phyloP scores from a whole-genome alignment of 2,797 vertebrate species.

The Craterocephalus amniculus region DNA sequence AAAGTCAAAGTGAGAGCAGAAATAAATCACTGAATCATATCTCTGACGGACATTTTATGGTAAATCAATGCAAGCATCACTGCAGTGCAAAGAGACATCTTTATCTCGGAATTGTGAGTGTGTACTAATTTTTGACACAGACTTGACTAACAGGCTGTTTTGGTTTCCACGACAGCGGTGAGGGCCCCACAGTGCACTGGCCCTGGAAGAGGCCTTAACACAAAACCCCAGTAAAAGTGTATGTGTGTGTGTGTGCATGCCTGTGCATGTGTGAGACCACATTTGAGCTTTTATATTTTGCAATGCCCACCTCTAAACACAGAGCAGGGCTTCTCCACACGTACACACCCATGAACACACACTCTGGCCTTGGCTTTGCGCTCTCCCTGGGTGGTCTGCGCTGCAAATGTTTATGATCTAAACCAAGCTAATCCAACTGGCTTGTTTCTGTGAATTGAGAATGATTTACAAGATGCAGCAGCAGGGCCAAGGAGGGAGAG shows the following conservation, averaged over 20 bases:
- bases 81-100: constrained; percentile 45
- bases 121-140: constrained; percentile 70
- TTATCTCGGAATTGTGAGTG: constrained; percentile 46
- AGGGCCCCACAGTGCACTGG: constrained; percentile 65
- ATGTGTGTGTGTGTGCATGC: constrained; percentile 32
- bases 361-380: constrained; percentile 52
- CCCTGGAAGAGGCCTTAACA: constrained; percentile 78
- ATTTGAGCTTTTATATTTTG: constrained; percentile 47
- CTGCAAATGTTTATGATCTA: constrained; percentile 89
- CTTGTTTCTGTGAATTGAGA: constrained; percentile 88
- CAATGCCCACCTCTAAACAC: constrained; percentile 63
- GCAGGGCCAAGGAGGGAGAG: constrained; percentile 75
- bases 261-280: constrained; percentile 35
- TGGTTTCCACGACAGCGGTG: constrained; percentile 78
- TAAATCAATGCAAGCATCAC: constrained; percentile 20
- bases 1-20: constrained; percentile 4
- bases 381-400: constrained; percentile 85
- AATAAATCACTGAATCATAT: not conserved
- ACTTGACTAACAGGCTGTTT: constrained; percentile 67
- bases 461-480: constrained; percentile 86
- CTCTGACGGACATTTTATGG: not conserved
- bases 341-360: constrained; percentile 24
- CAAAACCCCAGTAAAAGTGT: constrained; percentile 75
- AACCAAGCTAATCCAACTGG: constrained; percentile 88
- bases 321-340: constrained; percentile 57